These are phyloP conservation scores for Gadus chalcogrammus DNA, from an alignment of 2,113 vertebrate species.

Conservation along the genomic window DNA sequence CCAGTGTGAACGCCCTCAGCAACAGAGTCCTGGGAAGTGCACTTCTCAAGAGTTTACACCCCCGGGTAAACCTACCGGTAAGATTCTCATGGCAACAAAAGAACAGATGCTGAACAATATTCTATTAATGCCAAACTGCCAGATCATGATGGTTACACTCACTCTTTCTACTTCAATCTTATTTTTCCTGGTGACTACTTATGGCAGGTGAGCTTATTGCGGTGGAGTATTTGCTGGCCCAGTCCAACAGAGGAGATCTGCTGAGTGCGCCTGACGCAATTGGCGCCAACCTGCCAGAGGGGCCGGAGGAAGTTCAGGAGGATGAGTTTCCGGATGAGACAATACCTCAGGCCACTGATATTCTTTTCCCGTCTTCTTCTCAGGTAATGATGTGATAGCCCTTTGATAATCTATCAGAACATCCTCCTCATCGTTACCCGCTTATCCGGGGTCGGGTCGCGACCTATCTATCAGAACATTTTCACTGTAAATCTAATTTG, in stretches of 20 bases:
- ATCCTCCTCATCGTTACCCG: too few species aligned
- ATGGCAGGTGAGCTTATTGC: slow-evolving; percentile 33
- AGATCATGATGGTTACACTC: neutral
- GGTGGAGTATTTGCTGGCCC: slow-evolving; percentile 27
- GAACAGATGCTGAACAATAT: neutral
- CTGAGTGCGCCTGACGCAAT: slow-evolving; percentile 4
- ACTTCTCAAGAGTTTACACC: too few species aligned
- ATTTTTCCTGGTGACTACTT: neutral
- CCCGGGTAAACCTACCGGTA: too few species aligned
- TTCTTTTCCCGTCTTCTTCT: neutral
- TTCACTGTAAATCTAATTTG: too few species aligned
- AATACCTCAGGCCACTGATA: slow-evolving; percentile 1
- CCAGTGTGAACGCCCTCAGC: neutral
- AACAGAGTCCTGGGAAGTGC: too few species aligned
- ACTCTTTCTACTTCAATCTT: neutral
- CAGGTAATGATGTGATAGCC: too few species aligned
- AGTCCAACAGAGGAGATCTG: slow-evolving; percentile 9
- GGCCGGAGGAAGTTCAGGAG: slow-evolving; percentile 7
- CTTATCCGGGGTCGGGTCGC: too few species aligned
- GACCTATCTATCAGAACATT: too few species aligned
- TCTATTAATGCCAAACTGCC: neutral
- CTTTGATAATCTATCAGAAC: too few species aligned
- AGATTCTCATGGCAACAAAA: neutral
- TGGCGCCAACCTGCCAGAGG: slow-evolving; percentile 11
- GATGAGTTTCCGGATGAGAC: slow-evolving; percentile 16